Conservation (phyloP, 2,888 invertebrate genomes). For the Parthenolecanium corni region DNA sequence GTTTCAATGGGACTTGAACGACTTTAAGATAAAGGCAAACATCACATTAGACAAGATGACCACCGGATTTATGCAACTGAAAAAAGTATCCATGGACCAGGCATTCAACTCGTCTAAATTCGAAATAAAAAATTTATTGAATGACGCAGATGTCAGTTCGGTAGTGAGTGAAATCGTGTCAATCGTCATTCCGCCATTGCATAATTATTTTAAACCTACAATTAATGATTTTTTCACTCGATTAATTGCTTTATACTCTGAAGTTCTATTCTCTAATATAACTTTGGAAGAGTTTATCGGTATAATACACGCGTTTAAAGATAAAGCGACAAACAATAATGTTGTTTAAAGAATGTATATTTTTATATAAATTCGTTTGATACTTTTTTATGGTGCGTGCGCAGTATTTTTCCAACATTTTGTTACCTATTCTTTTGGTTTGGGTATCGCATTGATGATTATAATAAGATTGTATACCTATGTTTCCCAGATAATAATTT, state of each 20-base stretch:
- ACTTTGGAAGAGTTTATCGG: not conserved
- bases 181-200: slow-evolving; percentile 5
- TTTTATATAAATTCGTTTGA: no score
- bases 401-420: no score
- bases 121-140: slow-evolving; percentile 5
- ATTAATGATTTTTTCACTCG: slow-evolving; percentile 10
- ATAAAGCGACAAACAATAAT: not conserved
- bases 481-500: no score
- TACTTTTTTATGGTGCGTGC: no score
- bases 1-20: not conserved
- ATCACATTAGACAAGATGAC: not conserved
- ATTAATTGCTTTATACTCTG: not conserved
- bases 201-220: not conserved
- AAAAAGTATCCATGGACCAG: slow-evolving; percentile 4
- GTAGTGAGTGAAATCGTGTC: slow-evolving; percentile 10
- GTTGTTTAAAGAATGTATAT: not conserved
- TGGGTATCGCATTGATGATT: no score
- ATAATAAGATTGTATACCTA: no score
- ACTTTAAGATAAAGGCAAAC: not conserved
- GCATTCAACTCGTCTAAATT: not conserved
- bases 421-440: no score
- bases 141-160: not conserved
- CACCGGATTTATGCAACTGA: not conserved
- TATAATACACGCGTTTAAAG: not conserved
- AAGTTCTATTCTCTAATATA: not conserved